Conservation (phyloP, 2,797 vertebrate species). For the Sebastes ruberrimus region DNA sequence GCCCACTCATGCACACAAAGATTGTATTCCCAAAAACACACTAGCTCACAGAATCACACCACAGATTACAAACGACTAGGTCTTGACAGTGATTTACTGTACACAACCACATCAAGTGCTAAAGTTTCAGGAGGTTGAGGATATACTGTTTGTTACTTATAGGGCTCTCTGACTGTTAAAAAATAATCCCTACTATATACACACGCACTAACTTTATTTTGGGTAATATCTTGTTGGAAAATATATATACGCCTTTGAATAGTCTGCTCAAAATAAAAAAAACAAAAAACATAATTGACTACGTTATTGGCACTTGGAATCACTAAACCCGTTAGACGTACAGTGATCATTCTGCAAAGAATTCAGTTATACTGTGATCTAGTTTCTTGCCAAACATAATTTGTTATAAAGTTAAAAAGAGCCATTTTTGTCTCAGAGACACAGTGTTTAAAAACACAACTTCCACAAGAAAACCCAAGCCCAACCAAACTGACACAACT, state of each 20-base stretch:
- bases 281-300: constrained; percentile 46
- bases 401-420: constrained; percentile 68
- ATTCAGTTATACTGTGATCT: constrained; percentile 68
- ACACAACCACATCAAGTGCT: constrained; percentile 83
- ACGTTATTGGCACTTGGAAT: constrained; percentile 82
- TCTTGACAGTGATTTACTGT: constrained; percentile 80
- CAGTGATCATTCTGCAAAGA: constrained; percentile 69
- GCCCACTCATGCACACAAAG: constrained; percentile 53
- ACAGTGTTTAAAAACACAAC: constrained; percentile 71
- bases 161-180: constrained; percentile 78
- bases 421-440: constrained; percentile 64
- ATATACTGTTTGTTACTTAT: constrained; percentile 79
- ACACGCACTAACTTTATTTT: constrained; percentile 59
- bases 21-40: constrained; percentile 65
- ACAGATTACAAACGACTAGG: constrained; percentile 75
- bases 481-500: constrained; percentile 80
- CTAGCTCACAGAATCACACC: constrained; percentile 69
- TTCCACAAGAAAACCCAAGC: constrained; percentile 56
- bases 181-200: constrained; percentile 83
- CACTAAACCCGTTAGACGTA: constrained; percentile 71
- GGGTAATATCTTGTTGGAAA: constrained; percentile 78
- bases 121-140: constrained; percentile 75
- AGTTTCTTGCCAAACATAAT: constrained; percentile 61
- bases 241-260: constrained; percentile 79
- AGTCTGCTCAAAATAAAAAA: constrained; percentile 59